Conservation (phyloP, 2,113 vertebrate genomes). For the Salvelinus namaycush region DNA sequence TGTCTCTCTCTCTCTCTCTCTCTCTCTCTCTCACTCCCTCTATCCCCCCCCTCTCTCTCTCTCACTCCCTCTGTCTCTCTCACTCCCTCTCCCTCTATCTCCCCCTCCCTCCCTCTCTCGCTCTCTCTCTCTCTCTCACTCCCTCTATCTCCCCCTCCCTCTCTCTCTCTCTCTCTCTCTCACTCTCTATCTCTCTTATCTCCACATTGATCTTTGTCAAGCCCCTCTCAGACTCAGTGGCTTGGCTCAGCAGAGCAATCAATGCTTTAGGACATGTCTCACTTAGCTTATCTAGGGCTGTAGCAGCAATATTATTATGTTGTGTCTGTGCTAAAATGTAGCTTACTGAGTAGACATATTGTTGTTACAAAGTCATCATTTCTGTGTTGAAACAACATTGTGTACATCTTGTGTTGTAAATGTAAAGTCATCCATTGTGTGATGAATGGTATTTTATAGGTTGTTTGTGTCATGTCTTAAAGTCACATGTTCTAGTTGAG, state of each 20-base stretch:
- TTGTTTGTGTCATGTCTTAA: too few relatives aligned
- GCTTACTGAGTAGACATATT: too few relatives aligned
- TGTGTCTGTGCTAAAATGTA: background rate
- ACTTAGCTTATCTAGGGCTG: background rate
- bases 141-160: background rate
- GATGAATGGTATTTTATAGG: too few relatives aligned
- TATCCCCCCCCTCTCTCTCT: background rate
- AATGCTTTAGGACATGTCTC: background rate
- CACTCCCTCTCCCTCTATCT: background rate
- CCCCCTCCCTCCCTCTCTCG: background rate
- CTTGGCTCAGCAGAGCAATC: background rate
- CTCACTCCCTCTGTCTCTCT: background rate
- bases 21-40: background rate
- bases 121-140: background rate
- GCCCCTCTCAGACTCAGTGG: background rate
- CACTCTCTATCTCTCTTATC: background rate
- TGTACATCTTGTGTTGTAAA: too few relatives aligned
- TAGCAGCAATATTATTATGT: background rate
- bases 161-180: background rate
- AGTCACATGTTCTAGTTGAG: too few relatives aligned
- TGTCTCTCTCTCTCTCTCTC: background rate
- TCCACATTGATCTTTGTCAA: slow-evolving; percentile 19
- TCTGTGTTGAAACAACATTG: too few relatives aligned
- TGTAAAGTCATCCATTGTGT: too few relatives aligned
- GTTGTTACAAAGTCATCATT: too few relatives aligned